Evolutionary conservation across 2,113 vertebrate species (phyloP).

Genomic region (Peucedramus taeniatus): DNA sequence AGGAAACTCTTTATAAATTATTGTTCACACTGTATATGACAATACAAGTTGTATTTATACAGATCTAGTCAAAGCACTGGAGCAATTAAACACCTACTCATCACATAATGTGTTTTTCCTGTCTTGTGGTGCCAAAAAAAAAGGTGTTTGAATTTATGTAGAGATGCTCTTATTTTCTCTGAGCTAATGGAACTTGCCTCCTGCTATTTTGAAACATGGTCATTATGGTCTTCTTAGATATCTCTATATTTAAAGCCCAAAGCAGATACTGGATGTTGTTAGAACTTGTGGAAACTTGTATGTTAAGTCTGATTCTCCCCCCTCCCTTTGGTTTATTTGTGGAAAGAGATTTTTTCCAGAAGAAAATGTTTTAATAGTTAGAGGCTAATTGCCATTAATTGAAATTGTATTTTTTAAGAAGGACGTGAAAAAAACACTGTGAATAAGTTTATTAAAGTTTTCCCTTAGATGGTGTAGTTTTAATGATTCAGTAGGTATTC

Average conservation of each 20-base stretch:
- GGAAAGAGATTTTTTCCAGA: not conserved
- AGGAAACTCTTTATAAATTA: conserved; percentile 8
- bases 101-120: conserved; percentile 25
- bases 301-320: not conserved
- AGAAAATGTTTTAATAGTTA: not conserved
- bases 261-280: conserved; percentile 33
- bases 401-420: not conserved
- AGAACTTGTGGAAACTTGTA: not conserved
- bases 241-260: conserved; percentile 44
- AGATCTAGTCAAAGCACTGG: not conserved
- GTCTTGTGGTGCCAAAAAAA: conserved; percentile 32
- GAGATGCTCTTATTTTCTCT: conserved; percentile 28
- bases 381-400: not conserved
- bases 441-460: not conserved
- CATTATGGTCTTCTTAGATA: conserved; percentile 25
- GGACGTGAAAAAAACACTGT: not conserved
- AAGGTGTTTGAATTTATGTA: not conserved
- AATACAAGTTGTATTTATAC: conserved; percentile 10
- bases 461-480: not conserved
- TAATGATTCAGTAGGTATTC: not conserved
- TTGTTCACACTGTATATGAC: not conserved
- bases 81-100: conserved; percentile 36
- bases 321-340: not conserved
- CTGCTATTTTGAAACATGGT: conserved; percentile 42
- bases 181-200: conserved; percentile 55